phyloP scores from a whole-genome alignment of 2,113 vertebrate species.

The Sapayoa aenigma region DNA sequence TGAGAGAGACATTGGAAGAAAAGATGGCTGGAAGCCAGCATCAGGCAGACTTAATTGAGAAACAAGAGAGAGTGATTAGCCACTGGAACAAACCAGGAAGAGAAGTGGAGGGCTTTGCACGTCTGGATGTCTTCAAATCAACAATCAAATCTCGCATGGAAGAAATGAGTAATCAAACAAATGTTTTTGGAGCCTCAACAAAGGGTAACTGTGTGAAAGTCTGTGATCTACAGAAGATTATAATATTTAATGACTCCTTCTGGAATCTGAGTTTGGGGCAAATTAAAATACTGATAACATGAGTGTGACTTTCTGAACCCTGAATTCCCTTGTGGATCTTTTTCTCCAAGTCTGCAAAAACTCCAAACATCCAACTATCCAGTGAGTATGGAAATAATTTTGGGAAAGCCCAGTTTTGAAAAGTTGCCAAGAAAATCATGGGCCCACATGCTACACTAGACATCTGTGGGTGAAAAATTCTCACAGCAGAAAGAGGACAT shows the following conservation, averaged over 20 bases:
- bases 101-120: neutral
- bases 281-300: neutral
- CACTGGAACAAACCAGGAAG: neutral
- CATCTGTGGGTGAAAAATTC: neutral
- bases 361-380: accelerated
- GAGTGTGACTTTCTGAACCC: neutral
- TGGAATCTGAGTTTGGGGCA: neutral
- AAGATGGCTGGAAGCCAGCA: neutral
- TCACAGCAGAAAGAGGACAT: neutral
- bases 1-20: neutral
- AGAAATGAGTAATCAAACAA: constrained; percentile 32
- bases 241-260: neutral
- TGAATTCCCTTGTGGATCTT: neutral
- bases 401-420: neutral
- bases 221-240: neutral
- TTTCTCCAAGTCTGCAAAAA: neutral
- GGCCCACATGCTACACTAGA: neutral
- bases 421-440: neutral
- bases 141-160: constrained; percentile 13
- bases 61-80: constrained; percentile 17
- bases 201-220: neutral
- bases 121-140: constrained; percentile 51
- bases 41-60: constrained; percentile 6
- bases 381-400: neutral
- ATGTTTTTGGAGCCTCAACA: neutral